Evolutionary conservation across 2,113 vertebrate genomes (phyloP).

Genomic region (Psilopsiagon aymara): DNA sequence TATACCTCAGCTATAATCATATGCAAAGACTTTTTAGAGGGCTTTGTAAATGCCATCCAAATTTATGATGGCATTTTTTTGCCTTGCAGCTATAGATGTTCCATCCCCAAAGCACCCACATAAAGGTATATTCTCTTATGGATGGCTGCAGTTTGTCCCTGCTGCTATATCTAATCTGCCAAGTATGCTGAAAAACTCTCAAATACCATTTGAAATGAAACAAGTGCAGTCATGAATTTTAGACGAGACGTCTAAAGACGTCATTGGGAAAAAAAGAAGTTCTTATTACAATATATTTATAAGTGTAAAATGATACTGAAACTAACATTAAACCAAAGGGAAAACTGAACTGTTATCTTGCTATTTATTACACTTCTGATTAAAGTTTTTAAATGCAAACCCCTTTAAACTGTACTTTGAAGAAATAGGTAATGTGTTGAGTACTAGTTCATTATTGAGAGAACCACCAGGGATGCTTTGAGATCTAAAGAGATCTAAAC

Average conservation of each 20-base stretch:
- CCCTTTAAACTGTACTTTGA: neutral
- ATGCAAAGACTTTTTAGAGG: constrained; percentile 72
- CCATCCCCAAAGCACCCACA: constrained; percentile 66
- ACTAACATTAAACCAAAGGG: neutral
- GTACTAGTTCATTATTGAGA: neutral
- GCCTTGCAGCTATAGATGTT: constrained; percentile 65
- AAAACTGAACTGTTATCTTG: neutral
- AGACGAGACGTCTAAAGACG: constrained; percentile 17
- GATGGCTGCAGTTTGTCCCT: constrained; percentile 64
- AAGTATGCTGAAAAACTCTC: constrained; percentile 53
- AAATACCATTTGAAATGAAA: constrained; percentile 40
- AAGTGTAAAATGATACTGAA: neutral
- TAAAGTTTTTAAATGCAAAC: neutral
- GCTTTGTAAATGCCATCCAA: constrained; percentile 72
- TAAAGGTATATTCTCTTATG: constrained; percentile 67
- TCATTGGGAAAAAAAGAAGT: neutral
- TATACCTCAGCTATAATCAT: constrained; percentile 68
- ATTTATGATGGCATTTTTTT: constrained; percentile 73
- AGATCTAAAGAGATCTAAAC: neutral
- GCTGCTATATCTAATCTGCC: constrained; percentile 49
- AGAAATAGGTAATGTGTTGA: neutral
- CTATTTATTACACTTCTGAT: neutral
- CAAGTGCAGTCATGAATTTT: constrained; percentile 59
- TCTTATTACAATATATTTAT: neutral
- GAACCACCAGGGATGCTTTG: neutral